Percentiles rank a stretch among this genome's conserved stretches.
Evolutionary conservation across 2,888 invertebrate genomes (phyloP).

Genomic region (Sacculina carcini): DNA sequence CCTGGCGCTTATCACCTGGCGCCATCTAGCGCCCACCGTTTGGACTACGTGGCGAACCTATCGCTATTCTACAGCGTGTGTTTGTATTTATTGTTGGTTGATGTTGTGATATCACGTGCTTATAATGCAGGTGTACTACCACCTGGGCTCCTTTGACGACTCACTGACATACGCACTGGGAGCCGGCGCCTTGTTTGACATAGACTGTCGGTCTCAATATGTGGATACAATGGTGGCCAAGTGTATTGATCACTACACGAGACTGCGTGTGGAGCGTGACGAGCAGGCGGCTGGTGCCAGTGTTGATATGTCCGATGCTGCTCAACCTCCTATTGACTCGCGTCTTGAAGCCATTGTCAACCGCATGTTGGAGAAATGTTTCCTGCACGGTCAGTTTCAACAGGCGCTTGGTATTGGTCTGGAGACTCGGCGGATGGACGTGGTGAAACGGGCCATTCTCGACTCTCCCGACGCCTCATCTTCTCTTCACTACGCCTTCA

Average conservation of each 20-base stretch:
- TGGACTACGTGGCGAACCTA: too few species aligned
- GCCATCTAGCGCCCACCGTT: too few species aligned
- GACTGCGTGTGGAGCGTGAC: slow-evolving; percentile 42
- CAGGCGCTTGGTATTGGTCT: slow-evolving; percentile 89
- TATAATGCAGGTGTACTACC: slow-evolving; percentile 97
- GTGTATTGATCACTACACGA: slow-evolving; percentile 88
- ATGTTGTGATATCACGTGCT: too few species aligned
- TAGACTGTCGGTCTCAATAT: slow-evolving; percentile 77
- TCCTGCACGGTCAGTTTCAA: slow-evolving; percentile 77
- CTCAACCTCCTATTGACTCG: slow-evolving; percentile 40
- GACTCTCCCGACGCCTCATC: slow-evolving; percentile 55
- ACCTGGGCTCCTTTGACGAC: slow-evolving; percentile 86
- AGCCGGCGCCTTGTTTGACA: slow-evolving; percentile 80
- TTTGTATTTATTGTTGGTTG: too few species aligned
- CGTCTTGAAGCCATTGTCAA: slow-evolving; percentile 79
- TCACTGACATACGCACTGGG: slow-evolving; percentile 90
- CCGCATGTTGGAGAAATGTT: slow-evolving; percentile 84
- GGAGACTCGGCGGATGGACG: slow-evolving; percentile 89
- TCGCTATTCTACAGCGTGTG: too few species aligned
- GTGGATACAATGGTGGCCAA: slow-evolving; percentile 84
- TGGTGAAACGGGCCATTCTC: slow-evolving; percentile 73
- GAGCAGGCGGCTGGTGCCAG: slow-evolving; percentile 29
- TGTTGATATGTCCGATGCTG: slow-evolving; percentile 19
- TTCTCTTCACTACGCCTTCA: slow-evolving; percentile 83
- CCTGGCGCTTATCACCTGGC: too few species aligned